phyloP scores from a whole-genome alignment of 2,113 vertebrate species.

The Nothobranchius furzeri region DNA sequence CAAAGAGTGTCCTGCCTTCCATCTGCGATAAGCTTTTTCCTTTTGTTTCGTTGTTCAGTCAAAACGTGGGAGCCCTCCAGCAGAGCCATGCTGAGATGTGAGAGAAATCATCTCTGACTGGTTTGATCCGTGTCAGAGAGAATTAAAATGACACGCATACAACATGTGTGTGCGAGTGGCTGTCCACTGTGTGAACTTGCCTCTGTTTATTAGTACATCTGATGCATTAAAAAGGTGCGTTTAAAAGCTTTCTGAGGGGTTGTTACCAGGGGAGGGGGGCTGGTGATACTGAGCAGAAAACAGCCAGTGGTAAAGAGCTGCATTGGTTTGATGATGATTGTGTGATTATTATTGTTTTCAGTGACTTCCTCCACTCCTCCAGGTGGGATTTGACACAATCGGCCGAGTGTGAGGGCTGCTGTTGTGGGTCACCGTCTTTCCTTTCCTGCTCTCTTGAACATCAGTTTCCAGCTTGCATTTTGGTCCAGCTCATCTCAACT shows the following conservation, averaged over 20 bases:
- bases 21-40: constrained; percentile 31
- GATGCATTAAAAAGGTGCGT: constrained; percentile 39
- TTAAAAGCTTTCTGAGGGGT: constrained; percentile 35
- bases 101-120: constrained; percentile 48
- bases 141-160: constrained; percentile 27
- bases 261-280: constrained; percentile 20
- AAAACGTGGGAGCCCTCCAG: constrained; percentile 37
- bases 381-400: constrained; percentile 52
- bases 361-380: constrained; percentile 42
- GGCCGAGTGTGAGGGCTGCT: constrained; percentile 33
- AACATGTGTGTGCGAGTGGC: constrained; percentile 6
- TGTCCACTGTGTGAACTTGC: not conserved
- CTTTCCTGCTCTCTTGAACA: constrained; percentile 42
- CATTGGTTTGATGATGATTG: constrained; percentile 60
- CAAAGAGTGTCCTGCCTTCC: constrained; percentile 40
- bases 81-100: constrained; percentile 45
- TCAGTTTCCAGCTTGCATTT: constrained; percentile 67
- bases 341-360: constrained; percentile 42
- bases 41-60: constrained; percentile 47
- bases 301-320: constrained; percentile 48
- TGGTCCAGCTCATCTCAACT: constrained; percentile 59
- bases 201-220: constrained; percentile 48
- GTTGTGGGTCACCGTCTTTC: not conserved
- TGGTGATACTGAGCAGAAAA: constrained; percentile 49
- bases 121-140: constrained; percentile 32